These are phyloP conservation scores for Heliocidaris erythrogramma DNA, from an alignment of 35 echinoderm and acorn worm species.

Conservation along the genomic window DNA sequence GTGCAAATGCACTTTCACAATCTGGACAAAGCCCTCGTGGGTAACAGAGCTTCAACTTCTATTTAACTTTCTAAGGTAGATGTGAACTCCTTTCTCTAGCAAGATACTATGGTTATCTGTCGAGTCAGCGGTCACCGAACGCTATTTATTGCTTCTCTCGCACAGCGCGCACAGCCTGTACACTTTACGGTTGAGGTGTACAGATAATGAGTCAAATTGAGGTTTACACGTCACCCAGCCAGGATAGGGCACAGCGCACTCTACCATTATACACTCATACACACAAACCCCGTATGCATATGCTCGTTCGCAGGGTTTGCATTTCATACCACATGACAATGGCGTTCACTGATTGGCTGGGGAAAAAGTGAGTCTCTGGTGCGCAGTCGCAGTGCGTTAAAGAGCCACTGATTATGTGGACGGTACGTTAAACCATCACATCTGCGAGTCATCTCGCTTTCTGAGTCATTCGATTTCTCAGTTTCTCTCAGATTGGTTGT, in stretches of 20 bases:
- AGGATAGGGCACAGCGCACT: background rate
- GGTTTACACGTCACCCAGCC: conserved; percentile 34
- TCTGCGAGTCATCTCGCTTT: background rate
- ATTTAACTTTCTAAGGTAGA: background rate
- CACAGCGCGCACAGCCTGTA: background rate
- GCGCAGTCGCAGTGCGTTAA: background rate
- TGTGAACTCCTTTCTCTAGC: conserved; percentile 7
- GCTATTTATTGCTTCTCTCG: conserved; percentile 21
- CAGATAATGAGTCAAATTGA: background rate
- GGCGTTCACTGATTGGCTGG: conserved; percentile 14
- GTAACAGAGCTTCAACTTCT: background rate
- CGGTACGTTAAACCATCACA: background rate
- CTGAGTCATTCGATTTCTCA: background rate
- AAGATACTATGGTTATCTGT: background rate
- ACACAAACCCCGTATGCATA: background rate
- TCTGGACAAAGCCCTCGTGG: background rate
- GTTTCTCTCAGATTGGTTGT: background rate
- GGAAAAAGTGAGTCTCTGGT: background rate
- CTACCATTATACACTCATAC: background rate
- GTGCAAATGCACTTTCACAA: background rate
- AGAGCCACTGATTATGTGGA: background rate
- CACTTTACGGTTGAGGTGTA: conserved; percentile 10
- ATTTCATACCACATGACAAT: background rate
- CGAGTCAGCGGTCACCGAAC: conserved; percentile 22
- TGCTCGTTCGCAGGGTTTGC: background rate